Conservation (phyloP, 2,113 vertebrate genomes). For the Hippotragus niger region DNA sequence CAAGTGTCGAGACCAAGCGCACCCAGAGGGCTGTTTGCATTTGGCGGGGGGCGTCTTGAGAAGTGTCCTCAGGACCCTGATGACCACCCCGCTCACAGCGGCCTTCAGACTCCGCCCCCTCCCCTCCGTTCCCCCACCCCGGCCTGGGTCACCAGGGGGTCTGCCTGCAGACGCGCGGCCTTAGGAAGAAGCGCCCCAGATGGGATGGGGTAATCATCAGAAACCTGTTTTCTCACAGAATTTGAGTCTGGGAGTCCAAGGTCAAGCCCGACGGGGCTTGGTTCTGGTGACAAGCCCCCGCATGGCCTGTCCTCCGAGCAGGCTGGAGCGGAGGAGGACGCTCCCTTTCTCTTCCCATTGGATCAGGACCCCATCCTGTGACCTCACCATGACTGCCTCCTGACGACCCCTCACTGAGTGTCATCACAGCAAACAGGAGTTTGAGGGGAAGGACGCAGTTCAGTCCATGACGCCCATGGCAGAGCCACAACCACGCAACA, state of each 20-base stretch:
- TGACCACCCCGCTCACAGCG: background rate
- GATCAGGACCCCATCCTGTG: no score
- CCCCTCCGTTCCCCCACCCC: rapidly evolving
- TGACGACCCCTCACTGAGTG: no score
- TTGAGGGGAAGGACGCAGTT: background rate
- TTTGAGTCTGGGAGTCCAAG: background rate
- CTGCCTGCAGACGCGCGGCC: rapidly evolving
- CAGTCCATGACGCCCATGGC: background rate
- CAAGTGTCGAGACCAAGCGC: rapidly evolving
- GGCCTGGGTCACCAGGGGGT: background rate
- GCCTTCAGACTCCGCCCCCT: background rate
- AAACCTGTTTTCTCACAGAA: background rate
- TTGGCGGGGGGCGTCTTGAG: background rate
- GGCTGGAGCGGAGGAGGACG: rapidly evolving
- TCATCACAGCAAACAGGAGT: background rate
- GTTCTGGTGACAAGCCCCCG: background rate
- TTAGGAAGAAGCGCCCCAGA: background rate
- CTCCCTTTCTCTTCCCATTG: background rate
- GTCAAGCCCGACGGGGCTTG: background rate
- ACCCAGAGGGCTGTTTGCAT: background rate
- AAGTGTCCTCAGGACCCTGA: background rate
- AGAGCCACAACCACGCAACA: rapidly evolving
- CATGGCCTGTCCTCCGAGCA: background rate
- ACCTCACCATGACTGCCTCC: background rate
- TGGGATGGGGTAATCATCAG: rapidly evolving